phyloP scores from a whole-genome alignment of 2,113 vertebrate genomes.

The Anhinga rufa region DNA sequence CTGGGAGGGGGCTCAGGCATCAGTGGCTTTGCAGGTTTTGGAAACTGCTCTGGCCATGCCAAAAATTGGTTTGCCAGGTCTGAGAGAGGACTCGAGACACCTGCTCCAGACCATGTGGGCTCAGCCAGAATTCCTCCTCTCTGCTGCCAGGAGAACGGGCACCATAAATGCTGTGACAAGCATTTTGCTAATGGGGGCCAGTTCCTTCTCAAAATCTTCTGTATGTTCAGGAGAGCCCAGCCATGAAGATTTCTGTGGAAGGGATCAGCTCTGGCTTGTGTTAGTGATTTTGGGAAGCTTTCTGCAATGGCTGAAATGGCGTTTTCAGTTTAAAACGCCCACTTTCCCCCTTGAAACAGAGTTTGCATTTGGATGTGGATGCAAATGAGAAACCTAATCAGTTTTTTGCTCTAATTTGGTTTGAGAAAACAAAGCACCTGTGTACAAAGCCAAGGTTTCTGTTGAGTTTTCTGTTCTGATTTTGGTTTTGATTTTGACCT shows the following conservation, averaged over 20 bases:
- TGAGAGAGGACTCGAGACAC: not conserved
- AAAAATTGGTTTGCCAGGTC: not conserved
- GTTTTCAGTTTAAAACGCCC: not conserved
- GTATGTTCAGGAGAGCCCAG: not conserved
- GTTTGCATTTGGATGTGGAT: not conserved
- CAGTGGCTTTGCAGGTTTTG: not conserved
- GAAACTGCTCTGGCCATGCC: not conserved
- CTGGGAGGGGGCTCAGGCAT: not conserved
- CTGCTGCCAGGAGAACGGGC: not conserved
- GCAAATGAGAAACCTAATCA: not conserved
- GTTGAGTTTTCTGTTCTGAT: not conserved
- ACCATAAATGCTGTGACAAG: accelerated
- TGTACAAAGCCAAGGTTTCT: not conserved
- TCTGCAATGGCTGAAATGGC: not conserved
- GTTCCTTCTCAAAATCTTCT: not conserved
- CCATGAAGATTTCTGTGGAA: not conserved
- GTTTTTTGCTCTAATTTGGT: not conserved
- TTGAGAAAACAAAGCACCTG: not conserved
- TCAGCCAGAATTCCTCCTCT: not conserved
- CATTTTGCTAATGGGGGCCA: not conserved
- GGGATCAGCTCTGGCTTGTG: not conserved
- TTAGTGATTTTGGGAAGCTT: not conserved
- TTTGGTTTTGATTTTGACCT: not conserved
- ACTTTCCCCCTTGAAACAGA: not conserved
- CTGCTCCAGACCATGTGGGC: not conserved